Percentiles rank a stretch among this genome's conserved stretches.
Evolutionary conservation across 2,797 vertebrate species (phyloP).

Genomic region (Podarcis siculus): DNA sequence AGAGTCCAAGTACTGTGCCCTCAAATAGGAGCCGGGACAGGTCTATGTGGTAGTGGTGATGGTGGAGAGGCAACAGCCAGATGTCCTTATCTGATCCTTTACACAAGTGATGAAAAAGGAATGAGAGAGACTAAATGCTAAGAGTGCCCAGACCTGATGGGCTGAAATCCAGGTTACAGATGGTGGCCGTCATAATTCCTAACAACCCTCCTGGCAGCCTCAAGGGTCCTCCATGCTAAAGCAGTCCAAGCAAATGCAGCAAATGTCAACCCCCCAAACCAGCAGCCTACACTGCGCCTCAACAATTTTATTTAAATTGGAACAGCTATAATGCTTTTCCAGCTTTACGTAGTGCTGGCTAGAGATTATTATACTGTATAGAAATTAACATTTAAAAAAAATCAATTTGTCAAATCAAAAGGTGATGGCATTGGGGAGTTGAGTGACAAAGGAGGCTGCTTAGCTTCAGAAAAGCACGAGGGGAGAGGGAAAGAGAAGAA

Average conservation of each 20-base stretch:
- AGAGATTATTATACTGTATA: no score
- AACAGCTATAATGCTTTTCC: background rate
- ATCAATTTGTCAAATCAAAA: conserved; percentile 2
- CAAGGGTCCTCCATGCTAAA: background rate
- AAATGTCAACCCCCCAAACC: background rate
- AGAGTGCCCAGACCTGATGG: background rate
- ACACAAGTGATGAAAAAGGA: background rate
- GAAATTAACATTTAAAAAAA: no score
- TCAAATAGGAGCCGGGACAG: no score
- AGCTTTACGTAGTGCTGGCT: no score
- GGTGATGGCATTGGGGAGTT: background rate
- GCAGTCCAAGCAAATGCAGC: background rate
- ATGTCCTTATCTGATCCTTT: background rate
- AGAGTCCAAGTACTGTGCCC: no score
- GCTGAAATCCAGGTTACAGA: background rate
- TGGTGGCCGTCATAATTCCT: background rate
- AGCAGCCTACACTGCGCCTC: background rate
- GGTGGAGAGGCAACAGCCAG: background rate
- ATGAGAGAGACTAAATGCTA: background rate
- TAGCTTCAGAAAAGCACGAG: background rate
- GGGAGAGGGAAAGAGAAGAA: background rate
- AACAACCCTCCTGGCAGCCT: background rate
- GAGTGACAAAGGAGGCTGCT: background rate
- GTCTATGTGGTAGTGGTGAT: no score
- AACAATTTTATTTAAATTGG: background rate